phyloP scores from a whole-genome alignment of 1,140 invertebrate species.

The Microplitis demolitor region DNA sequence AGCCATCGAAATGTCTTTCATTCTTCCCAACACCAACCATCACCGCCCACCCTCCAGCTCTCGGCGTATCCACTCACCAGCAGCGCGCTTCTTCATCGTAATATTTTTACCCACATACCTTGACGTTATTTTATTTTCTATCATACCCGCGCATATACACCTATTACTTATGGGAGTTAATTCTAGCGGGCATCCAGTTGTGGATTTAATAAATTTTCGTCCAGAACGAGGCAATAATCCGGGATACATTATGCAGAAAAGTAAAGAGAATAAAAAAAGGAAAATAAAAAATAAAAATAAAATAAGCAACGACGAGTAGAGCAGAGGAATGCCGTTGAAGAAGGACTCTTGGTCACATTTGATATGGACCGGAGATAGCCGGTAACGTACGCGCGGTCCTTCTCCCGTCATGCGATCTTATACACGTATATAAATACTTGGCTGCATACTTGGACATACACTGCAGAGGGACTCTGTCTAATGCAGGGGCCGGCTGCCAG shows the following conservation, averaged over 20 bases:
- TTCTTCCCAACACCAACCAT: slow-evolving; percentile 1
- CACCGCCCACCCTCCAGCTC: neutral
- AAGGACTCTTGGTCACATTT: slow-evolving; percentile 52
- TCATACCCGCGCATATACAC: too few species aligned
- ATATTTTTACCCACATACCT: neutral
- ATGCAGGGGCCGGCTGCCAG: slow-evolving; percentile 1
- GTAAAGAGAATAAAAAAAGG: neutral
- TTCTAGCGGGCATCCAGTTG: neutral
- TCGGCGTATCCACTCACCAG: neutral
- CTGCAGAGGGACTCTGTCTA: slow-evolving; percentile 12
- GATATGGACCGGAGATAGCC: slow-evolving; percentile 58
- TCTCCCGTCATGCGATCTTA: slow-evolving; percentile 42
- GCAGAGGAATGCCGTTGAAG: slow-evolving; percentile 27
- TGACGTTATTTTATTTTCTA: too few species aligned
- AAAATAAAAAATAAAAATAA: neutral
- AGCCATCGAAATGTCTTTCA: slow-evolving; percentile 19
- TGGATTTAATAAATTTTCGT: neutral
- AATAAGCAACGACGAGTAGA: neutral
- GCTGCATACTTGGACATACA: slow-evolving; percentile 16
- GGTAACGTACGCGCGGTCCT: slow-evolving; percentile 55
- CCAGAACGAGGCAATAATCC: neutral
- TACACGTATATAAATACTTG: slow-evolving; percentile 26
- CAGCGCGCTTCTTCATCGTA: neutral
- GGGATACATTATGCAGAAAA: neutral
- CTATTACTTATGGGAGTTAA: too few species aligned